Conservation (phyloP, 2,888 invertebrate genomes). For the Eupsilia transversa region DNA sequence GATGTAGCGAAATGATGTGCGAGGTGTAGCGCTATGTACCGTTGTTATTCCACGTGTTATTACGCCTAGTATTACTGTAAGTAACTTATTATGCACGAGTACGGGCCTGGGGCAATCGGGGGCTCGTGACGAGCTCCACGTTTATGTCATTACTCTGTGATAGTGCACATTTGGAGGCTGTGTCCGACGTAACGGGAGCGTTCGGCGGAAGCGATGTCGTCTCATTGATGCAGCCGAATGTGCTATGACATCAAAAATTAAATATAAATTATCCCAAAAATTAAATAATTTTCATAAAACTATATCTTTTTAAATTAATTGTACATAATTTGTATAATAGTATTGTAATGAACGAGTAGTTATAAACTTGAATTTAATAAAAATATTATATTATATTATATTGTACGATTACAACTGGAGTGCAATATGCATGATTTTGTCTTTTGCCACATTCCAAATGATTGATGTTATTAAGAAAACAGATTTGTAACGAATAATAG, state of each 20-base stretch:
- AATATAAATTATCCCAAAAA: constrained; percentile 90
- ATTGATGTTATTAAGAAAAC: constrained; percentile 69
- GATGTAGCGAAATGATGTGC: constrained; percentile 80
- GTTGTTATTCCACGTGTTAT: constrained; percentile 88
- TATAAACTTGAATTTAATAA: constrained; percentile 81
- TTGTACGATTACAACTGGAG: constrained; percentile 81
- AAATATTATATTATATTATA: constrained; percentile 68
- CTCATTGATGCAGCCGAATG: constrained; percentile 81
- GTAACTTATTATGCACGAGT: constrained; percentile 88
- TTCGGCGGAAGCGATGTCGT: constrained; percentile 68
- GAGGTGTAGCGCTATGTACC: constrained; percentile 86
- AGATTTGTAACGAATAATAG: constrained; percentile 40
- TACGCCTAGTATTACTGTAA: constrained; percentile 87
- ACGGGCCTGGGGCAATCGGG: constrained; percentile 90
- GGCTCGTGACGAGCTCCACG: constrained; percentile 83
- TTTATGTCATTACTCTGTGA: constrained; percentile 91
- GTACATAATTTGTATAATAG: constrained; percentile 89
- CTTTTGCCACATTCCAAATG: constrained; percentile 88
- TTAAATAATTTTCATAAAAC: constrained; percentile 88
- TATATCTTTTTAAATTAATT: constrained; percentile 84
- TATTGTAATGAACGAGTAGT: constrained; percentile 81
- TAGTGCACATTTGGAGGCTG: constrained; percentile 86
- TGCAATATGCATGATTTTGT: constrained; percentile 89
- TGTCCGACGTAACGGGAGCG: constrained; percentile 73
- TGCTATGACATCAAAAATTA: constrained; percentile 89